A percentile compares a stretch with the other conserved stretches of the same genome.
Evolutionary conservation across 1,140 invertebrate genomes (phyloP).

Genomic region (Batillaria attramentaria): DNA sequence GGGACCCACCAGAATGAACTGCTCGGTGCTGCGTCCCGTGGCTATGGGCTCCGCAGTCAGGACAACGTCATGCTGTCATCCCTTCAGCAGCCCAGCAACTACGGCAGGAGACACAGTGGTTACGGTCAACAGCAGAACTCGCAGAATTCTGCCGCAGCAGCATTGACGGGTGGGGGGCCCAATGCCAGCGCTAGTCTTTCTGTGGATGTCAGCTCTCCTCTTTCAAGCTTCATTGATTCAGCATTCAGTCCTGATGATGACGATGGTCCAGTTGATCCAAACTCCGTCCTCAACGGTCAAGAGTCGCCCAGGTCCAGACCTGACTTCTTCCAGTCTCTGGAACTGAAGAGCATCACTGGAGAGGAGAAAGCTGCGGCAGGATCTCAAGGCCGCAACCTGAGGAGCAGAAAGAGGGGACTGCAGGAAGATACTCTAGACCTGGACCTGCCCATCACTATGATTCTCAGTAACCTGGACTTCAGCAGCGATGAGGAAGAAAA

Average conservation of each 20-base stretch:
- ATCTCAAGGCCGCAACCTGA: not conserved
- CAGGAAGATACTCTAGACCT: conserved; percentile 37
- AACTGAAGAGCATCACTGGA: conserved; percentile 84
- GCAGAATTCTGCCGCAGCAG: not conserved
- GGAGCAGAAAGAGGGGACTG: conserved; percentile 21
- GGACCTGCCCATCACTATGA: conserved; percentile 59
- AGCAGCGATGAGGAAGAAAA: conserved; percentile 63
- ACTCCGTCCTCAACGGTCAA: conserved; percentile 27
- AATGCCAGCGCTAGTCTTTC: conserved; percentile 8
- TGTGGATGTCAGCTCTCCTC: conserved; percentile 37
- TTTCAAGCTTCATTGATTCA: conserved; percentile 43
- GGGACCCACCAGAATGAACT: not conserved
- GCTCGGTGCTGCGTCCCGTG: not conserved
- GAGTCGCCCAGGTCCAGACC: conserved; percentile 24
- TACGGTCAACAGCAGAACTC: not conserved
- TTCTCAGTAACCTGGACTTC: conserved; percentile 64
- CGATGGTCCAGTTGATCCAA: conserved; percentile 39
- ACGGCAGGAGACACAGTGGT: not conserved
- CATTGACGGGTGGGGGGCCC: not conserved
- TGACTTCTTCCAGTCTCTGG: conserved; percentile 85
- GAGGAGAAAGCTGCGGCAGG: conserved; percentile 23
- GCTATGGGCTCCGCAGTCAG: conserved; percentile 4
- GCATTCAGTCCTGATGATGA: conserved; percentile 41
- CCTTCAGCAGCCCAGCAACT: not conserved
- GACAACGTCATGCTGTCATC: not conserved